Evolutionary conservation across 1,140 invertebrate genomes (phyloP), one percentile per base, ranked within the genome.

Genomic region (Trissolcus basalis): DNA sequence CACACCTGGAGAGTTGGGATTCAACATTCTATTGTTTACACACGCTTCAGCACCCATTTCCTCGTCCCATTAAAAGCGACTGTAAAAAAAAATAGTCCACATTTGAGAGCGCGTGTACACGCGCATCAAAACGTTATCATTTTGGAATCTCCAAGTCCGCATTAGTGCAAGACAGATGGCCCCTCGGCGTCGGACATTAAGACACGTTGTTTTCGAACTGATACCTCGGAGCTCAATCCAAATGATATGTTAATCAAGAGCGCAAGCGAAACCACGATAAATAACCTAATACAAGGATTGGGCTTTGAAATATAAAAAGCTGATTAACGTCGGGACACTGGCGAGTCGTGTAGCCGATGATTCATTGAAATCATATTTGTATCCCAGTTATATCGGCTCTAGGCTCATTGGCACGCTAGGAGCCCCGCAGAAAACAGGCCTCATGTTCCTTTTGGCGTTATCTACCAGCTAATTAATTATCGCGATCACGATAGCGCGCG

Each of bases 381-480:
- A 58, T 76, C 51, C 48, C 19, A 27, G 2, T 64, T 64, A 69
- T 76, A 64, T 48, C 35, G 32, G 13, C 53, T 58, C 63, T 75
- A 59, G 65, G n/a, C n/a, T n/a, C 64, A 49, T 67, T 58, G 51
- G 65, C 59, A 14, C 11, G 33, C 19, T 61, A 33, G 55, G 64
- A 44, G 59, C 48, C 36, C 39, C 13, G 32, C 51, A 7, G 64
- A 13, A 32, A 12, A 9, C 45, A 61, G 50, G 54, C 69, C 69
- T 64, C 69, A 13, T 72, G 59, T 72, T 64, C 54, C 41, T 58
- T 59, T 59, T 19, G 36, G 67, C 74, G 55, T 68, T 77, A 71
- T 77, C 75, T 72, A 56, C 71, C 61, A 61, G 64, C 67, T 82
- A 85, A 86, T 85, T 84, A 85, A 85, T 85, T 80, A 87, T 82